Evolutionary conservation across 2,797 vertebrate species (phyloP).

Genomic region (Propithecus perrieri): DNA sequence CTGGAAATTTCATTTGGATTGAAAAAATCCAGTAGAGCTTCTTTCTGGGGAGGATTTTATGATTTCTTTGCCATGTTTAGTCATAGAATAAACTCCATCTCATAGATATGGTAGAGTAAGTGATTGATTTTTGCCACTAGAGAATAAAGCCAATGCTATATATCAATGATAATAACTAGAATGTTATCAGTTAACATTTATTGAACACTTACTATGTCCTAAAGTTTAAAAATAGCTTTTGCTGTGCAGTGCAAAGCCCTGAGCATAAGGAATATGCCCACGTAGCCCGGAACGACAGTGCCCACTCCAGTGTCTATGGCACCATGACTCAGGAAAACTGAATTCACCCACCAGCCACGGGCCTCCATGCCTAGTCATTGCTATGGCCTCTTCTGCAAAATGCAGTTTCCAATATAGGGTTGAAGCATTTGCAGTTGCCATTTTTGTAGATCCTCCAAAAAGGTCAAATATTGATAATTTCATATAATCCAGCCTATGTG

Average conservation of each 20-base stretch:
- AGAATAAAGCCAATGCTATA: background rate
- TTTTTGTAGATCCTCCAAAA: background rate
- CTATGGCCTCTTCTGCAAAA: background rate
- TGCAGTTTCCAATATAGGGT: background rate
- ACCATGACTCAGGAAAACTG: background rate
- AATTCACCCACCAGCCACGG: background rate
- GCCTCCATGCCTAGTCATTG: background rate
- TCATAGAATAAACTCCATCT: background rate
- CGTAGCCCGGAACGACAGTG: rapidly evolving
- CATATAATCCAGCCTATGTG: background rate
- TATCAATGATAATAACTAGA: background rate
- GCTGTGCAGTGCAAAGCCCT: background rate
- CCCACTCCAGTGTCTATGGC: no score
- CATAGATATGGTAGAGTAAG: background rate
- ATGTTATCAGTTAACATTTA: background rate
- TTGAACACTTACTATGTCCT: background rate
- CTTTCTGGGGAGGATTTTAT: background rate
- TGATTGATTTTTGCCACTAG: background rate
- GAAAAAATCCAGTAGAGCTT: background rate
- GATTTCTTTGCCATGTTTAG: background rate
- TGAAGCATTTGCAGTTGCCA: background rate
- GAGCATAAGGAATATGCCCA: background rate
- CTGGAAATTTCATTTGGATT: background rate
- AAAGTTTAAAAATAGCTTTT: background rate
- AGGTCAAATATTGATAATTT: background rate